These are phyloP conservation scores for Ganaspis brasiliensis DNA, from an alignment of 2,888 invertebrate species.

Conservation along the genomic window DNA sequence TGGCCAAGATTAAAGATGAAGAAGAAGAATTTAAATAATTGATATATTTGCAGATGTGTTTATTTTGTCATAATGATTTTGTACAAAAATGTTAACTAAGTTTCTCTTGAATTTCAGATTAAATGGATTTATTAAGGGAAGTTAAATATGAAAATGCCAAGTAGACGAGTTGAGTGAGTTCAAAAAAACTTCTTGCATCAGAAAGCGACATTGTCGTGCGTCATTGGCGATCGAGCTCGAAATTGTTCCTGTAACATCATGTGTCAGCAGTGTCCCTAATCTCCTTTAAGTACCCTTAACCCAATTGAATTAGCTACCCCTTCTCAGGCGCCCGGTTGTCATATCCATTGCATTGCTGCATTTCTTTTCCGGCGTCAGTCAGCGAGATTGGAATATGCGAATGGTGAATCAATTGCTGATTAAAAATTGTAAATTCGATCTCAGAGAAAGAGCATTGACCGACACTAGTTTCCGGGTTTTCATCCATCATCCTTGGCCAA, in stretches of 20 bases:
- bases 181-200: conserved; percentile 32
- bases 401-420: conserved; percentile 19
- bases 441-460: neutral
- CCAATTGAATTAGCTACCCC: conserved; percentile 76
- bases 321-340: conserved; percentile 57
- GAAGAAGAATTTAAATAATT: too few species aligned
- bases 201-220: conserved; percentile 4
- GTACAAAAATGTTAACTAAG: too few species aligned
- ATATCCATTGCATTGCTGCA: conserved; percentile 57
- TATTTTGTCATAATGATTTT: too few species aligned
- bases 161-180: neutral
- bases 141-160: neutral
- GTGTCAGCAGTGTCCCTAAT: conserved; percentile 78
- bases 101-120: too few species aligned
- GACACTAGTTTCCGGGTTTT: conserved; percentile 1
- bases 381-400: conserved; percentile 29
- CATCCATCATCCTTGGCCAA: neutral
- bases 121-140: neutral
- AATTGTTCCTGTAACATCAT: conserved; percentile 62
- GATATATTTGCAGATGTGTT: too few species aligned
- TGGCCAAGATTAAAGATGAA: too few species aligned
- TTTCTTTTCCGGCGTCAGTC: conserved; percentile 48
- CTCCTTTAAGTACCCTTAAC: conserved; percentile 77
- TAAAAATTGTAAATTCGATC: conserved; percentile 30
- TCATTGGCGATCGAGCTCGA: conserved; percentile 62